A percentile compares a stretch with the other conserved stretches of the same genome.
phyloP scores from a whole-genome alignment of 2,797 vertebrate genomes.

The Helostoma temminkii region DNA sequence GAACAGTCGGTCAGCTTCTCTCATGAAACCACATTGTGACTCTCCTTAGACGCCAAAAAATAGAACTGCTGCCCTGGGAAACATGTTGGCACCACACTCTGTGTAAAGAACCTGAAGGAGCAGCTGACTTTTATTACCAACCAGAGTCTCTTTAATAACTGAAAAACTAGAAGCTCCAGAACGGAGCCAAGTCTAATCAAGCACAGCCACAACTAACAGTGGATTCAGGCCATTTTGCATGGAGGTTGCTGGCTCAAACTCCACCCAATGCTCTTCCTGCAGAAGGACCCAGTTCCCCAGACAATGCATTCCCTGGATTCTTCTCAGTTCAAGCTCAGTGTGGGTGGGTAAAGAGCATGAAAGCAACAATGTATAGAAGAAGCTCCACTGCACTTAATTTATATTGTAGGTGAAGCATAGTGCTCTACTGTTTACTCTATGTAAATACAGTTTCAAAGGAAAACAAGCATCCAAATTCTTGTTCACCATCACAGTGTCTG shows the following conservation, averaged over 20 bases:
- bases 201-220: slow-evolving; percentile 25
- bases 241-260: no score
- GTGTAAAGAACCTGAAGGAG: not conserved
- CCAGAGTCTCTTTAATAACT: not conserved
- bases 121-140: slow-evolving; percentile 7
- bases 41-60: not conserved
- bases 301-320: no score
- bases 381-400: slow-evolving; percentile 28
- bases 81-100: not conserved
- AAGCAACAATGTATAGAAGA: slow-evolving; percentile 1
- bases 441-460: no score
- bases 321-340: not conserved
- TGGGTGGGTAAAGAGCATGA: not conserved
- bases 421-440: no score
- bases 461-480: not conserved
- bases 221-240: not conserved
- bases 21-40: slow-evolving; percentile 79
- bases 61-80: not conserved
- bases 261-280: not conserved
- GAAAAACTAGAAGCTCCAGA: not conserved
- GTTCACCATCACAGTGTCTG: not conserved
- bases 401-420: not conserved
- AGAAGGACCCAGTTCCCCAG: not conserved
- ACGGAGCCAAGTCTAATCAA: slow-evolving; percentile 8
- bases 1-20: slow-evolving; percentile 66